Conservation (phyloP, 2,888 invertebrate species). For the Polydrusus pterygomalis region DNA sequence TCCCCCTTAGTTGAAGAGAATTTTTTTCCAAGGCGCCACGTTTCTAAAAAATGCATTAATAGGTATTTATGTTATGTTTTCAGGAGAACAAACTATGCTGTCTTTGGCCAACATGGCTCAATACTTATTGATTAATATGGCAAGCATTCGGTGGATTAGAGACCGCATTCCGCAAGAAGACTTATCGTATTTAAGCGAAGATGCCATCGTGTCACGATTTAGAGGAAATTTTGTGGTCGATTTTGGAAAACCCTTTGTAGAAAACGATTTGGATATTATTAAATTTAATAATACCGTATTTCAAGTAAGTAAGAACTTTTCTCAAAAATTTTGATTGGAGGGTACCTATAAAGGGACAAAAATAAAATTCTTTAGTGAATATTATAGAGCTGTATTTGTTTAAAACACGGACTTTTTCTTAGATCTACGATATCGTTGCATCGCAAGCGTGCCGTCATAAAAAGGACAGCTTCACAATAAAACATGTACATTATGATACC, state of each 20-base stretch:
- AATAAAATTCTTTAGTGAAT: too few species aligned
- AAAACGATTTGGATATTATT: conserved; percentile 82
- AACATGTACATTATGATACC: too few species aligned
- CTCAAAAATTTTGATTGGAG: too few species aligned
- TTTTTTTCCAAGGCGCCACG: too few species aligned
- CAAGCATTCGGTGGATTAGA: conserved; percentile 84
- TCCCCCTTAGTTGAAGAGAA: too few species aligned
- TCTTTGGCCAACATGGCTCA: conserved; percentile 90
- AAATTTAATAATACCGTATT: conserved; percentile 80
- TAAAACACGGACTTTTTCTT: too few species aligned
- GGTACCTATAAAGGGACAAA: too few species aligned
- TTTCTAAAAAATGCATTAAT: too few species aligned
- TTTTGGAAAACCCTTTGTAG: conserved; percentile 83
- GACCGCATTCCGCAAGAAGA: conserved; percentile 74
- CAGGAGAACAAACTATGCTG: conserved; percentile 62
- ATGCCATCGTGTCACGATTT: conserved; percentile 80
- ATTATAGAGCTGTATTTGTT: too few species aligned
- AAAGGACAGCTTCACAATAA: too few species aligned
- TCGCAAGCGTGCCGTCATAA: too few species aligned
- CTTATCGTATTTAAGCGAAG: conserved; percentile 15
- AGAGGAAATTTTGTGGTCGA: conserved; percentile 92
- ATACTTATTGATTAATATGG: conserved; percentile 86
- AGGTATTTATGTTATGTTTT: conserved; percentile 4
- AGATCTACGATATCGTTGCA: too few species aligned
- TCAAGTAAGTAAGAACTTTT: conserved; percentile 74